A percentile compares a stretch with the other conserved stretches of the same genome.
phyloP scores from a whole-genome alignment of 2,888 invertebrate genomes.

The Pseudoips prasinana region DNA sequence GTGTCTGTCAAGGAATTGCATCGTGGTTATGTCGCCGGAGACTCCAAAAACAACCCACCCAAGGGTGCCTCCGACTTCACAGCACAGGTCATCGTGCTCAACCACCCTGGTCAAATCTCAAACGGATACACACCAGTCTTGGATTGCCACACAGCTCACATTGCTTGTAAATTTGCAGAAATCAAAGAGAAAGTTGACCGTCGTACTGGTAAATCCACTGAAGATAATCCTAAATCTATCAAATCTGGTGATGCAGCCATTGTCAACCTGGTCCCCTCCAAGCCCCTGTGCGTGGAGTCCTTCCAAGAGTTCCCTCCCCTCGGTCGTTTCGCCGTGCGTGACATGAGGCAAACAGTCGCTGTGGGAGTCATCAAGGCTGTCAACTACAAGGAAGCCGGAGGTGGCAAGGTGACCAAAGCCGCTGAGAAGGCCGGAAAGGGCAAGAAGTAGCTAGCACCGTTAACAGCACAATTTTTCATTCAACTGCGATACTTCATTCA shows the following conservation, averaged over 20 bases:
- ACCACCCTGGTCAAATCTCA: constrained; percentile 99
- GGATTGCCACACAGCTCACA: constrained; percentile 99
- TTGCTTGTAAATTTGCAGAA: constrained; percentile 99
- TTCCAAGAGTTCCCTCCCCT: constrained; percentile 99
- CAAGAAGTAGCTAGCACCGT: constrained; percentile 93
- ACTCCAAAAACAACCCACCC: constrained; percentile 98
- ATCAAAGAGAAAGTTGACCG: constrained; percentile 99
- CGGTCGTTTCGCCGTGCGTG: constrained; percentile 99
- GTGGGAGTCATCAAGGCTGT: constrained; percentile 98
- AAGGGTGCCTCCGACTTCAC: constrained; percentile 96
- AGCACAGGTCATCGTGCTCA: constrained; percentile 99
- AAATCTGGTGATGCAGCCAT: constrained; percentile 99
- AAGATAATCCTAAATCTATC: constrained; percentile 96
- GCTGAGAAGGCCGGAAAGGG: constrained; percentile 97
- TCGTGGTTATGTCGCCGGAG: constrained; percentile 99
- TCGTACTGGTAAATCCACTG: constrained; percentile 98
- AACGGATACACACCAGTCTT: constrained; percentile 99
- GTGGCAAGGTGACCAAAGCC: constrained; percentile 99
- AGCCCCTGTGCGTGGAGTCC: constrained; percentile 99
- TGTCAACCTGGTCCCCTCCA: constrained; percentile 95
- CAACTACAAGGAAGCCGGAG: constrained; percentile 93
- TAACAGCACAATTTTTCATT: constrained; percentile 84
- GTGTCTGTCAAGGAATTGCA: constrained; percentile 99
- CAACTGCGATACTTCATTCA: constrained; percentile 90
- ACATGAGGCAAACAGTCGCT: constrained; percentile 99